Conservation (phyloP, 2,113 vertebrate genomes). For the Atherinomorus stipes region DNA sequence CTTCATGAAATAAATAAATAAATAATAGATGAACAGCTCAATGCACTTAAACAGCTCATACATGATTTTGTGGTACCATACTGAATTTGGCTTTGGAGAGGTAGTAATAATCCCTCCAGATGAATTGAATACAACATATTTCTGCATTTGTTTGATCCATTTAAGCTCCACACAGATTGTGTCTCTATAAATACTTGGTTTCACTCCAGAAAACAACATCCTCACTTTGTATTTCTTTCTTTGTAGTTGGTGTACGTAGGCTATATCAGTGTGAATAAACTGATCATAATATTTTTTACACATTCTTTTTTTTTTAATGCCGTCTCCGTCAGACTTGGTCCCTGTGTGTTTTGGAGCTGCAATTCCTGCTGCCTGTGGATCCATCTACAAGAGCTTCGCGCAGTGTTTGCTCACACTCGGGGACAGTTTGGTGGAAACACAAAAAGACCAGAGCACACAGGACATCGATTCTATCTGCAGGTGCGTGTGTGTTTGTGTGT, state of each 20-base stretch:
- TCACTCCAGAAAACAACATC: slow-evolving; percentile 21
- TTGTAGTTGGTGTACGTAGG: background rate
- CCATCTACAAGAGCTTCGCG: slow-evolving; percentile 94
- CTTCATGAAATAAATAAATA: no score
- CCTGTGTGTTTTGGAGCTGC: slow-evolving; percentile 68
- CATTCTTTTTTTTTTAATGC: background rate
- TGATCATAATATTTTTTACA: no score
- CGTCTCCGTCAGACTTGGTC: slow-evolving; percentile 57
- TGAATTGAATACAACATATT: slow-evolving; percentile 61
- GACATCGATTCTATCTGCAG: slow-evolving; percentile 92
- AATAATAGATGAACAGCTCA: slow-evolving; percentile 40
- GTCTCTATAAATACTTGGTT: slow-evolving; percentile 30
- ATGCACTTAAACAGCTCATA: slow-evolving; percentile 20
- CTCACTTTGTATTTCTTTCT: background rate
- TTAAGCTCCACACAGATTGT: slow-evolving; percentile 35
- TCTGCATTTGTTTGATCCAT: slow-evolving; percentile 63
- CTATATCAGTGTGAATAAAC: background rate
- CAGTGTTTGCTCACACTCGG: slow-evolving; percentile 92
- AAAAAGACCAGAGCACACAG: slow-evolving; percentile 74
- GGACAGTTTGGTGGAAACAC: slow-evolving; percentile 87
- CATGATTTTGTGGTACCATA: slow-evolving; percentile 29
- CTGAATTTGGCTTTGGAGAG: slow-evolving; percentile 54
- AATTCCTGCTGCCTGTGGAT: slow-evolving; percentile 83
- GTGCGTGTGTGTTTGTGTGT: slow-evolving; percentile 78
- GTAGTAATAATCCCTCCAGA: slow-evolving; percentile 67